Percentiles rank a stretch among this genome's conserved stretches.
These are phyloP conservation scores for Brachyptera risi DNA, from an alignment of 2,888 invertebrate species.

Conservation along the genomic window DNA sequence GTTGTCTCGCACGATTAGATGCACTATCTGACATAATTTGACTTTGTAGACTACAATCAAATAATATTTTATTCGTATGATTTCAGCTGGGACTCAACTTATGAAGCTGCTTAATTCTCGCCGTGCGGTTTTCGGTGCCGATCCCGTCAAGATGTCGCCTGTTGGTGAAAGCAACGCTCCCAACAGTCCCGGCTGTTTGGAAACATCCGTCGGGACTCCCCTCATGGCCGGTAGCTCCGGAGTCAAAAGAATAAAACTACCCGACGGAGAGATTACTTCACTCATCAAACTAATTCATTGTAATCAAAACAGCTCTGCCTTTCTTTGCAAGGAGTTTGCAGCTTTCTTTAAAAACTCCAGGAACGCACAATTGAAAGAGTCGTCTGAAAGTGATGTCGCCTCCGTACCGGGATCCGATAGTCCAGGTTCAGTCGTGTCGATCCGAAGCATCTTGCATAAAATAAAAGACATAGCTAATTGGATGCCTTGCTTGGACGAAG, in stretches of 20 bases:
- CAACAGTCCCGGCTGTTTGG: slow-evolving; percentile 16
- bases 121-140: slow-evolving; percentile 34
- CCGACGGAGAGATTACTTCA: slow-evolving; percentile 51
- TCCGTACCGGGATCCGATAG: slow-evolving; percentile 42
- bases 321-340: slow-evolving; percentile 60
- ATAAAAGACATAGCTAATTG: slow-evolving; percentile 59
- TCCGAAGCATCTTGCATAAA: slow-evolving; percentile 42
- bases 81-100: slow-evolving; percentile 38
- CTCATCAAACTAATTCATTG: slow-evolving; percentile 64
- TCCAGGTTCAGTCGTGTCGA: slow-evolving; percentile 19
- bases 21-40: no score
- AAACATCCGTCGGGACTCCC: not conserved
- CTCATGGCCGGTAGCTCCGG: slow-evolving; percentile 15
- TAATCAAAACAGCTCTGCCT: slow-evolving; percentile 54
- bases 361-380: slow-evolving; percentile 38
- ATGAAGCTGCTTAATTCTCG: slow-evolving; percentile 39
- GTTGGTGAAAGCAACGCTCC: not conserved
- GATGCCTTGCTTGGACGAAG: slow-evolving; percentile 53
- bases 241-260: slow-evolving; percentile 24
- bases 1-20: no score
- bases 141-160: slow-evolving; percentile 18
- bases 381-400: slow-evolving; percentile 35
- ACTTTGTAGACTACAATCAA: no score
- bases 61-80: slow-evolving; percentile 11
- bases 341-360: slow-evolving; percentile 54